Conservation (phyloP, 2,113 vertebrate species). For the Ageneiosus marmoratus region DNA sequence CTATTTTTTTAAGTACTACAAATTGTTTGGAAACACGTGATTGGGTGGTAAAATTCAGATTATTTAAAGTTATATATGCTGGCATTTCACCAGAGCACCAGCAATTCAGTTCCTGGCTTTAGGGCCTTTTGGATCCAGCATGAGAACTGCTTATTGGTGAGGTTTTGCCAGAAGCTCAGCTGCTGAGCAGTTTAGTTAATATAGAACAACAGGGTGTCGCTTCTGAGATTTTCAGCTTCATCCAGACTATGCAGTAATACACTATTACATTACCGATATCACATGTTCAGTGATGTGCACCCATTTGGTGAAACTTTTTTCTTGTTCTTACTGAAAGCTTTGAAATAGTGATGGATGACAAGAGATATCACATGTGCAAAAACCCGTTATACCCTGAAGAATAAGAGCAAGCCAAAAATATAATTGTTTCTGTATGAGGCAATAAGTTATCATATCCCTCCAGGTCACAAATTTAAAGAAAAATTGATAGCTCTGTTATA, state of each 20-base stretch:
- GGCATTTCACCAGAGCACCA: slow-evolving; percentile 24
- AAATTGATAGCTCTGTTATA: background rate
- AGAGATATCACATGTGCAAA: background rate
- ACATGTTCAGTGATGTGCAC: background rate
- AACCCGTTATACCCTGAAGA: background rate
- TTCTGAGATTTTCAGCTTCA: background rate
- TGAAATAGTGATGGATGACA: background rate
- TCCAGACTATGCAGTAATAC: background rate
- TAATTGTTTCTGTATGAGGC: background rate
- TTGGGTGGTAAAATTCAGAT: too few relatives aligned
- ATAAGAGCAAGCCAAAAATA: background rate
- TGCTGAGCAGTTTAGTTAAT: background rate
- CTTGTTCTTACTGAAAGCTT: background rate
- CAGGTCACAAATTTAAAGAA: background rate
- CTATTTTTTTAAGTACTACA: too few relatives aligned
- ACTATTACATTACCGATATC: background rate
- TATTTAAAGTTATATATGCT: slow-evolving; percentile 30
- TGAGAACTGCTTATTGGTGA: slow-evolving; percentile 1
- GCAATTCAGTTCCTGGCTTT: slow-evolving; percentile 16
- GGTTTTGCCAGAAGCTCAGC: slow-evolving; percentile 22
- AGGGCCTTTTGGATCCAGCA: slow-evolving; percentile 16
- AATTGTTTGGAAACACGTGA: too few relatives aligned
- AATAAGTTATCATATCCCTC: background rate
- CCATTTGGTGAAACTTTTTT: background rate
- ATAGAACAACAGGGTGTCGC: background rate